Percentiles rank a stretch among this genome's conserved stretches.
phyloP scores from a whole-genome alignment of 2,113 vertebrate genomes.

The Rhabdomys dilectus region DNA sequence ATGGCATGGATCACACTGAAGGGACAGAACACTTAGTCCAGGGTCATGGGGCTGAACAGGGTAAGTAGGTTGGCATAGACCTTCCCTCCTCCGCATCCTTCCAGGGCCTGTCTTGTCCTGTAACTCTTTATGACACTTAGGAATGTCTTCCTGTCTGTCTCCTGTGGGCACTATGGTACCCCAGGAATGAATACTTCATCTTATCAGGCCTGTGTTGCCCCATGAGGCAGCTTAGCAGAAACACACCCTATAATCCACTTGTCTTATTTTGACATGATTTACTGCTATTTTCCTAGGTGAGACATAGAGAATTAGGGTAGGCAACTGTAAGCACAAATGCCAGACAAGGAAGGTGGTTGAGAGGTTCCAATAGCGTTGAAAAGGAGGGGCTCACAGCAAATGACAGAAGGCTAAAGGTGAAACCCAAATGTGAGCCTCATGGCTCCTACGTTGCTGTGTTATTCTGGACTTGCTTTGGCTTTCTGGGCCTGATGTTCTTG shows the following conservation, averaged over 20 bases:
- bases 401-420: fast-evolving
- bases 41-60: neutral
- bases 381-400: neutral
- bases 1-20: neutral
- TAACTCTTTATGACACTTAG: neutral
- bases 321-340: neutral
- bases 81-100: neutral
- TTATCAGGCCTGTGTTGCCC: neutral
- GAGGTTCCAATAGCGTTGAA: neutral
- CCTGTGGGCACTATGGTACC: neutral
- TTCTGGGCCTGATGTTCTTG: neutral
- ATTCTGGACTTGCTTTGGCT: neutral
- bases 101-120: neutral
- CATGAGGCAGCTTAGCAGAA: neutral
- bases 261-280: neutral
- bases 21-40: neutral
- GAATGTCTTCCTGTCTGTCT: neutral
- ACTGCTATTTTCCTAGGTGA: neutral
- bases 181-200: neutral
- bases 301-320: neutral
- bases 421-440: neutral
- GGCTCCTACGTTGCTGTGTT: neutral
- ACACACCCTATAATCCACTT: neutral
- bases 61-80: no score
- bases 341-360: neutral